These are phyloP conservation scores for Drosophila paulistorum DNA, from an alignment of 1,140 invertebrate species.

Conservation along the genomic window DNA sequence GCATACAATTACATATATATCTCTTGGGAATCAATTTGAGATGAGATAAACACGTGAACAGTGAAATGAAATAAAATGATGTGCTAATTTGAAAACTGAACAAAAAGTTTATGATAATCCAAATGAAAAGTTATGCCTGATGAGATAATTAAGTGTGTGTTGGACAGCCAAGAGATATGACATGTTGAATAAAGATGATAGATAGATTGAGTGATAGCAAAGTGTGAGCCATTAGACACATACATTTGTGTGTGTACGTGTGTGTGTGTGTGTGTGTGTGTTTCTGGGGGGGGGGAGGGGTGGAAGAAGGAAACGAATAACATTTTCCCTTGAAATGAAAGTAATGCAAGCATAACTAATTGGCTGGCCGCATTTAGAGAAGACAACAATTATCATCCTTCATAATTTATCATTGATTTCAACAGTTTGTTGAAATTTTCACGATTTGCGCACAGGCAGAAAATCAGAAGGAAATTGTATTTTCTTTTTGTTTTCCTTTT, in stretches of 20 bases:
- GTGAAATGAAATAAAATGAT: not conserved
- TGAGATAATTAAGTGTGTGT: not conserved
- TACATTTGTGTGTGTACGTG: no score
- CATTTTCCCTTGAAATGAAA: not conserved
- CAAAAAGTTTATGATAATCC: not conserved
- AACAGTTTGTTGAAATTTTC: conserved; percentile 34
- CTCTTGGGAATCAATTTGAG: no score
- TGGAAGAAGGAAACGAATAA: not conserved
- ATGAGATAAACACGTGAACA: no score
- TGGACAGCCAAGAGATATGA: conserved; percentile 2
- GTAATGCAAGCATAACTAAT: not conserved
- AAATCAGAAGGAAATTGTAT: conserved; percentile 32
- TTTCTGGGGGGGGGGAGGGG: no score
- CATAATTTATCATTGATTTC: conserved; percentile 27
- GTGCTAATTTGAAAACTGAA: conserved; percentile 16
- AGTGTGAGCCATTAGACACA: conserved; percentile 15
- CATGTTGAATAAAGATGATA: conserved; percentile 1
- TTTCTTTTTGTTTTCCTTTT: conserved; percentile 3
- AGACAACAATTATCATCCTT: not conserved
- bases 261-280: no score
- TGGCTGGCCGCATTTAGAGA: not conserved
- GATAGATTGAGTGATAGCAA: conserved; percentile 1
- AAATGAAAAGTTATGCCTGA: not conserved
- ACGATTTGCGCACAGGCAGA: conserved; percentile 22
- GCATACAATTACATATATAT: no score